These are phyloP conservation scores for Okamejei kenojei DNA, from an alignment of 2,797 vertebrate species.

Conservation along the genomic window DNA sequence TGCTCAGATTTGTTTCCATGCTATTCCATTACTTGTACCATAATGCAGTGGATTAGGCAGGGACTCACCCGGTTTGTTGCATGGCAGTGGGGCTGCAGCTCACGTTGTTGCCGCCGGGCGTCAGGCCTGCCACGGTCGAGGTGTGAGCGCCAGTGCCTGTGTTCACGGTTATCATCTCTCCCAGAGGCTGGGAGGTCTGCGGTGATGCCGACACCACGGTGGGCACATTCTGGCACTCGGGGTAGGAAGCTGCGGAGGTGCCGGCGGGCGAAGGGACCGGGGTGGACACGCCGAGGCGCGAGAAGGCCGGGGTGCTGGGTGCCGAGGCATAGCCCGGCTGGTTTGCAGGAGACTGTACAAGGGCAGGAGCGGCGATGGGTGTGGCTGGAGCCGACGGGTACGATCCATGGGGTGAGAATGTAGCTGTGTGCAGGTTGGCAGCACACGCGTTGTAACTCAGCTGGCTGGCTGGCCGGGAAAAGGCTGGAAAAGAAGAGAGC, in stretches of 20 bases:
- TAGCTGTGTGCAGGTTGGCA: constrained; percentile 49
- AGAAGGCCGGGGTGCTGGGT: constrained; percentile 49
- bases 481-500: constrained; percentile 62
- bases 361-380: constrained; percentile 57
- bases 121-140: constrained; percentile 86
- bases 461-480: constrained; percentile 73
- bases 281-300: constrained; percentile 57
- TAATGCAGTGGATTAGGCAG: constrained; percentile 31
- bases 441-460: constrained; percentile 61
- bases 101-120: constrained; percentile 85
- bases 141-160: constrained; percentile 71
- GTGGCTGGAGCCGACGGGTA: constrained; percentile 64
- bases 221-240: constrained; percentile 75
- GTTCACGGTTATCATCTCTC: constrained; percentile 60
- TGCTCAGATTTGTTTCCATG: no score
- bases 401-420: constrained; percentile 75
- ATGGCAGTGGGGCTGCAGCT: constrained; percentile 87
- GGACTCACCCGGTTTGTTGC: constrained; percentile 66
- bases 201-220: constrained; percentile 80
- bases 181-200: constrained; percentile 45
- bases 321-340: constrained; percentile 54
- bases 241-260: constrained; percentile 81
- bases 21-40: not conserved
- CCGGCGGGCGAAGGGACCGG: constrained; percentile 64
- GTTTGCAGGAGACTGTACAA: constrained; percentile 59